Evolutionary conservation across 2,113 vertebrate genomes (phyloP).

Genomic region (Aplodontia rufa): DNA sequence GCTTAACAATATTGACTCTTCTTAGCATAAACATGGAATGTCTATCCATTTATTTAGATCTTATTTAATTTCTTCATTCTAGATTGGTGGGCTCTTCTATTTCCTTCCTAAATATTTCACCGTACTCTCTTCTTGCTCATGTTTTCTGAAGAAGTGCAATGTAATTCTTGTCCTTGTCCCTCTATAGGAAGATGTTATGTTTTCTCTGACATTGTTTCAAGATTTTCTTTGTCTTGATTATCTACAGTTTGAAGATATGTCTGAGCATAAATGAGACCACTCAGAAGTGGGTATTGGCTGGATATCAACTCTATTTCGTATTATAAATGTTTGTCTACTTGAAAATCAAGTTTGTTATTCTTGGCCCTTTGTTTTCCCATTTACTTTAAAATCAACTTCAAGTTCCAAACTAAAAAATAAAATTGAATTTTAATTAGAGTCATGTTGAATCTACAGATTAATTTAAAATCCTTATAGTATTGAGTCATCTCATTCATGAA

Average conservation of each 20-base stretch:
- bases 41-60: background rate
- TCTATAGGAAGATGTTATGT: background rate
- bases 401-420: background rate
- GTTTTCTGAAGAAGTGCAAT: background rate
- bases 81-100: background rate
- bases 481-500: background rate
- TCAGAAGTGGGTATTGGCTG: background rate
- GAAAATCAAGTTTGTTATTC: background rate
- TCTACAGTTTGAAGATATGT: background rate
- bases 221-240: background rate
- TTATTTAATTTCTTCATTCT: background rate
- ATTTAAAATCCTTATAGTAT: background rate
- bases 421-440: background rate
- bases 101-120: background rate
- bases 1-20: background rate
- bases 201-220: background rate
- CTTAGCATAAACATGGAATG: background rate
- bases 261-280: background rate
- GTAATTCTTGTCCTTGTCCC: background rate
- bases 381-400: conserved; percentile 15
- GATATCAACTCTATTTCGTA: background rate
- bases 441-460: background rate
- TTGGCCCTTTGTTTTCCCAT: background rate
- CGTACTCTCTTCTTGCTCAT: background rate
- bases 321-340: background rate